A percentile compares a stretch with the other conserved stretches of the same genome.
phyloP scores from a whole-genome alignment of 2,797 vertebrate species.

The Rhinatrema bivittatum region DNA sequence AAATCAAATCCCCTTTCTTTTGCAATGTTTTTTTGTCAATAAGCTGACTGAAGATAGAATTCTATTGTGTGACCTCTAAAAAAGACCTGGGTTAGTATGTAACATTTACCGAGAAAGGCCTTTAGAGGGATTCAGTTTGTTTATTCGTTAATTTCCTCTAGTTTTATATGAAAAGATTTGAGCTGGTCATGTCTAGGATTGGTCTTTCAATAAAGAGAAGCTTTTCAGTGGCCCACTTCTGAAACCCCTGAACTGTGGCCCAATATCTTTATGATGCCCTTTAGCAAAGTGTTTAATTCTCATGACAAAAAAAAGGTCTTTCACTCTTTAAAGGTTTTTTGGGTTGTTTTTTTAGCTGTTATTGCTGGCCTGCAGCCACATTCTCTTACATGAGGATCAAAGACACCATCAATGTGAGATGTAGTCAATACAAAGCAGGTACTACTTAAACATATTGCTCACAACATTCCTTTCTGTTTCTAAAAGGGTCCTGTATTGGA shows the following conservation, averaged over 20 bases:
- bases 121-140: too few species aligned
- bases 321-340: conserved; percentile 33
- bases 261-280: conserved; percentile 47
- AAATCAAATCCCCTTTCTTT: too few species aligned
- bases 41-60: too few species aligned
- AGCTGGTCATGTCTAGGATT: conserved; percentile 35
- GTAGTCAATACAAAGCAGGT: conserved; percentile 22
- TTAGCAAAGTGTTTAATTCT: conserved; percentile 42
- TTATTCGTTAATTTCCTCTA: conserved; percentile 33
- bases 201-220: conserved; percentile 30
- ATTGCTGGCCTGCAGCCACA: conserved; percentile 42
- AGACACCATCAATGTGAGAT: conserved; percentile 22
- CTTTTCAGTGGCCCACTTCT: conserved; percentile 37
- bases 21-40: too few species aligned
- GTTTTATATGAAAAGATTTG: conserved; percentile 38
- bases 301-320: conserved; percentile 30
- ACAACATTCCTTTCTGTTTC: conserved; percentile 29
- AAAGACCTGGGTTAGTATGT: too few species aligned
- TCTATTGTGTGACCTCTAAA: too few species aligned
- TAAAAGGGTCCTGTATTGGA: conserved; percentile 14
- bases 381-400: conserved; percentile 39
- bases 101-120: too few species aligned
- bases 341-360: conserved; percentile 34
- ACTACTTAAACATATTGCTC: conserved; percentile 27
- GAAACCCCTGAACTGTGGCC: conserved; percentile 28